Base-by-base conservation (phyloP, 2,888 invertebrate species). In the Ormyrus labotus region DNA sequence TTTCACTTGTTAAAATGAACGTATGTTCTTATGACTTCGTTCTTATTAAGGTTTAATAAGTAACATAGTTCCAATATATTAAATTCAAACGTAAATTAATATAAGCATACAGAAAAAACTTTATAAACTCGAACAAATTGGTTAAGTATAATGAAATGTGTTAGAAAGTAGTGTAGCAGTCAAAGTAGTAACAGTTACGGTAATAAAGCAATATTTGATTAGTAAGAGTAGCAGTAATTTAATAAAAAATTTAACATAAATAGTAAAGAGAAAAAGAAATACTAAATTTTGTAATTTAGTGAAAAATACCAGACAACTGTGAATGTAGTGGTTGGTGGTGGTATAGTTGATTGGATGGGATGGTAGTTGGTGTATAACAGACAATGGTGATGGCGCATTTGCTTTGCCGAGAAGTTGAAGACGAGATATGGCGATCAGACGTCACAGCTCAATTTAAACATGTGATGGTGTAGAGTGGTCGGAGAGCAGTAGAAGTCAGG, bases 221-320 rank as follows among this genome's bases (percentile, higher is more conserved):
- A 11, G 9, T 53, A 64, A 70, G n/a, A 70, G 34, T 64, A 58
- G 64, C 63, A 70, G 53, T 19, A 19, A 19, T 19, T 19, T 55
- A 69, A 70, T 53, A 70, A 61, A 9, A 70, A 69, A 34, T 53
- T 61, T 53, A 68, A 50, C n/a, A 34, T 64, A 72, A 71, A 53
- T 47, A 19, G 34, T 45, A 65, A 19, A 61, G 57, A 68, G 6
- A 47, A 50, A 78, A 67, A 83, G 55, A 76, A 75, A 81, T 57
- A 78, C 50, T 75, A 84, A 88, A 88, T 86, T 87, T 90, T 88
- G 87, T 88, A 90, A 90, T 89, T 87, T 87, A 86, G 88, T 89
- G 88, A 90, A 84, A 90, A 90, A 90, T 84, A 90, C 89, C 90
- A 90, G 89, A 89, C 85, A 90, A 88, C 86, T 90, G 89, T 90